Evolutionary conservation across 2,797 vertebrate genomes (phyloP), one percentile per base, ranked within the genome.

Genomic region (Pogonophryne albipinna): DNA sequence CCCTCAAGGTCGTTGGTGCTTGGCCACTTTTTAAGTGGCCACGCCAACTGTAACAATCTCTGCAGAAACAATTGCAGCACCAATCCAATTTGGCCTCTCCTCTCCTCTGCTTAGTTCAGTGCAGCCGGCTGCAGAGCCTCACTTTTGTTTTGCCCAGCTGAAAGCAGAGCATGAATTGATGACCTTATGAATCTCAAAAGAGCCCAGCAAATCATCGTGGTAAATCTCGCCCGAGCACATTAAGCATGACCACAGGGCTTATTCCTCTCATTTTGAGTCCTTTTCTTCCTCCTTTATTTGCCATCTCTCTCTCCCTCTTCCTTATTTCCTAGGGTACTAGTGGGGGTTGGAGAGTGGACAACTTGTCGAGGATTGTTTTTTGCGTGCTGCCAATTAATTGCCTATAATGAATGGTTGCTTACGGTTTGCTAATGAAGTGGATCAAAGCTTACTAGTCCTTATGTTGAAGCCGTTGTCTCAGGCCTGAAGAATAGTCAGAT

Each of bases 341-440:
- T 49, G 71, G 68, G 73, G 87, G 78, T 90, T 85, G 76, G 76
- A 86, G 82, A 81, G 66, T 15, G 12, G 74, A 50, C 81, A 89
- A 90, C 60, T 88, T 92, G 86, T 83, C 46, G 6, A 83, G 80
- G 84, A 87, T 87, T 91, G 84, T 92, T 90, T 90, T 92, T 90
- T 79, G 89, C 82, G 75, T 82, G 71, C 82, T 56, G 67, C 69
- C 86, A 90, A 93, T 93, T 87, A 91, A 93, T 93, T 87, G 83
- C 19, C 49, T 80, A 82, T 90, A 93, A 95, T 95, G 87, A 94
- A 91, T 75, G 85, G 87, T 84, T 93, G 92, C 94, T 94, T 92
- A 78, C 31, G 20, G 82, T 86, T 83, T 74, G 64, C 83, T 92
- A 91, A 94, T 93, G 89, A 93, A 88, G 85, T 80, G 87, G 87